Base-by-base conservation (phyloP, 2,888 invertebrate genomes). In the Eupithecia tripunctaria region DNA sequence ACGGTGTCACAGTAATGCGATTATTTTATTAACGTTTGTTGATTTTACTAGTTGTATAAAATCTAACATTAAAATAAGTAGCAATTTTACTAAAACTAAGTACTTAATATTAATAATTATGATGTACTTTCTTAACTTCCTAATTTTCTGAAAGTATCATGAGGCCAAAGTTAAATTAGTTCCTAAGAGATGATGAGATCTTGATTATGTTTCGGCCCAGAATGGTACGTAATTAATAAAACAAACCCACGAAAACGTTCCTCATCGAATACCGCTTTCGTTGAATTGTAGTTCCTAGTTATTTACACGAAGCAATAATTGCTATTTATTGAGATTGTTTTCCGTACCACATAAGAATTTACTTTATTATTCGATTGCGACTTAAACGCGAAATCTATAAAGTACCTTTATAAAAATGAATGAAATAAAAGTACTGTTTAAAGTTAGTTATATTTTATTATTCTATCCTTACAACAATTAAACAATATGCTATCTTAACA, bases 81-180 rank as follows among this genome's bases (percentile, higher is more conserved):
- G 56, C 56, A 25, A 56, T 56, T 21, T 56, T 12, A 56, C n/a
- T 51, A 51, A 51, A 51, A 51, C 47, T 21, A 43, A 43, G 18
- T 41, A 41, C 4, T 15, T 36, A 36, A 36, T 5, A 18, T n/a
- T 43, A 43, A 43, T 18, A 2, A 43, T 18, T 15, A 43, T 18
- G 18, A n/a, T 43, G 15, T 43, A 43, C 18, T n/a, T n/a, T 8
- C 41, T 18, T 41, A 41, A 41, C 7, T 36, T 36, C 10, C 8
- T 36, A 36, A 36, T 36, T 36, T 69, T 32, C 60, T 36, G 41
- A 72, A 64, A 32, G 72, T 76, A 76, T 76, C 74, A 72, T 41
- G 62, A 67, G 72, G 63, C 76, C 74, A 74, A 74, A 73, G 71
- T 68, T 32, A 70, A 66, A 56, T 56, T 56, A 56, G 56, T 56